Evolutionary conservation across 2,888 invertebrate genomes (phyloP), one percentile per base, ranked within the genome.

Genomic region (Podabrus alpinus): DNA sequence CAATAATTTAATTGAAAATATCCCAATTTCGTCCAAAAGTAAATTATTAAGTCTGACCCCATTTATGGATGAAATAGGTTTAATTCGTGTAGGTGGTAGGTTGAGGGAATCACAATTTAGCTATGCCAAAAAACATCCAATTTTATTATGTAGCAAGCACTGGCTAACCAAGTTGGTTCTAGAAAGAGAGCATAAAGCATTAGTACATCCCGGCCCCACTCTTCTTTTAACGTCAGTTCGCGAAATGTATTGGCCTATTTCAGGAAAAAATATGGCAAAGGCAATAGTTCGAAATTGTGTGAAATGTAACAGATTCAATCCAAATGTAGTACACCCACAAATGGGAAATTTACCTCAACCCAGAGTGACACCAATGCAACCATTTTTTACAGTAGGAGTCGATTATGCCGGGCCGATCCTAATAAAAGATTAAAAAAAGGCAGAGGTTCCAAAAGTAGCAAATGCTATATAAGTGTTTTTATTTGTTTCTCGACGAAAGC

Each of bases 271-370:
- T 29, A 11, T 59, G 13, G 25, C 64, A 25, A 70, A 68, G 60
- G 29, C 21, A 13, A 64, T 59, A 13, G 25, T 74, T 17, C 15
- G 68, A 7, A 62, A n/a, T 13, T 82, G 80, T 60, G 64, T 77
- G n/a, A 79, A 66, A 61, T 80, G 79, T 25, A 77, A 73, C 59
- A 71, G 73, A 59, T 68, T 69, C 11, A 79, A 81, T 13, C 72
- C 79, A 1, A 59, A 24, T 15, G 9, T 68, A 15, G 45, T 75
- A 19, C 19, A 19, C 16, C 81, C 81, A 67, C 19, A 80, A 2
- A 83, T 84, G 83, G 81, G 80, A 15, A 72, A 81, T 72, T 71
- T 83, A 19, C 83, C 83, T 1, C 15, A 16, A n/a, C 59, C 61
- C 9, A 69, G 82, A 13, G 72, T 81, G 7, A 68, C 68, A 59